Base-by-base conservation (phyloP, 23 tunicate genomes). In the Botrylloides violaceus region DNA sequence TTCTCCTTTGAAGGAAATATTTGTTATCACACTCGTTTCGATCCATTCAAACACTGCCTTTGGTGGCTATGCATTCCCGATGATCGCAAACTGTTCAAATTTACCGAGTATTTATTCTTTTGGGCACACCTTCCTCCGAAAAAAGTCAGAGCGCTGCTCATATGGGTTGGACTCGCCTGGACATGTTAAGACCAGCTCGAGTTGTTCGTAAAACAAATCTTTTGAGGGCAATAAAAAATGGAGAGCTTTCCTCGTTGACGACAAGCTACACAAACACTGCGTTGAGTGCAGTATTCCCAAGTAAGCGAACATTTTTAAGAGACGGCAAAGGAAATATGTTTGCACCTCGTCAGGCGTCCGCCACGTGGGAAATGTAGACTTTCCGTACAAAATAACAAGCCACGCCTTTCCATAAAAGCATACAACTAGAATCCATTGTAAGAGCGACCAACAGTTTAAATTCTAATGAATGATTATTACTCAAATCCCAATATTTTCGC, bases 181-280 rank as follows among this genome's bases (percentile, higher is more conserved):
- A 43, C 53, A 43, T 7, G 53, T 43, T 15, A 15, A 43, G 53
- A 43, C 53, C 53, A 43, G 53, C 53, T 15, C 53, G 53, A 43
- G 15, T 43, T 43, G 53, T 43, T 43, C 53, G 53, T 15, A 43
- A 43, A 43, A 15, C 53, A 43, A 43, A 43, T 43, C 53, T 43
- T 43, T 43, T 15, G 53, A n/a, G 53, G 53, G 53, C 53, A 43
- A 43, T 43, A 43, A 43, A n/a, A 43, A 43, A 43, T 43, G 53
- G 15, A 43, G 53, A 43, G 53, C 53, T 43, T 43, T 15, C 12
- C 53, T 15, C 53, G 53, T 15, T 43, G 9, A 43, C 53, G 9
- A 43, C 53, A 43, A 43, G 53, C 53, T 43, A 43, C 53, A 15
- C 53, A 43, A 43, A 43, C 53, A 43, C 53, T 9, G 53, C 9